phyloP scores from a whole-genome alignment of 35 echinoderm and acorn worm genomes.

The Diadema setosum region DNA sequence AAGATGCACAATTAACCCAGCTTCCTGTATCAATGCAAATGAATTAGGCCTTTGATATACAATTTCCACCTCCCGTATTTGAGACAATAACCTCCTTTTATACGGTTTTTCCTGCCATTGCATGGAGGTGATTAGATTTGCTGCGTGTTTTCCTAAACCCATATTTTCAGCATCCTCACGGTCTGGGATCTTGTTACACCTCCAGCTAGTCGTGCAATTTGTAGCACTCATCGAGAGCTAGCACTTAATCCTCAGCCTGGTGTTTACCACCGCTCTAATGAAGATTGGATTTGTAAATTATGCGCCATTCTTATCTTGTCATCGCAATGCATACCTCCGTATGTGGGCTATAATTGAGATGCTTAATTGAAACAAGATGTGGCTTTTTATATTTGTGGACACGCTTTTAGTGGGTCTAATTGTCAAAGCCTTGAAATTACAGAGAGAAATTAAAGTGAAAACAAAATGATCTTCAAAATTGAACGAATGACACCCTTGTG shows the following conservation, averaged over 20 bases:
- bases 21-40: conserved; percentile 29
- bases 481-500: too few relatives aligned
- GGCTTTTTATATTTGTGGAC: too few relatives aligned
- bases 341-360: background rate
- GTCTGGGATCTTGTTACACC: background rate
- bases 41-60: conserved; percentile 35
- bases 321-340: background rate
- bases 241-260: background rate
- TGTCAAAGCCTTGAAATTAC: too few relatives aligned
- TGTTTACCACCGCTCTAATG: background rate
- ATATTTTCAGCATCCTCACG: background rate
- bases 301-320: background rate
- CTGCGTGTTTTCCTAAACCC: background rate
- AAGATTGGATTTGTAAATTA: conserved; percentile 25
- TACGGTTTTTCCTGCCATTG: conserved; percentile 10
- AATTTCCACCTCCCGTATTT: background rate
- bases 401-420: too few relatives aligned
- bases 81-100: background rate
- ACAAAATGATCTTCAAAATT: too few relatives aligned
- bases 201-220: background rate
- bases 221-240: background rate
- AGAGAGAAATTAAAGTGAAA: too few relatives aligned
- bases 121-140: background rate
- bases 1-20: conserved; percentile 3
- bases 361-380: background rate